These are phyloP conservation scores for Rutilus rutilus DNA, from an alignment of 2,113 vertebrate genomes.

Conservation along the genomic window DNA sequence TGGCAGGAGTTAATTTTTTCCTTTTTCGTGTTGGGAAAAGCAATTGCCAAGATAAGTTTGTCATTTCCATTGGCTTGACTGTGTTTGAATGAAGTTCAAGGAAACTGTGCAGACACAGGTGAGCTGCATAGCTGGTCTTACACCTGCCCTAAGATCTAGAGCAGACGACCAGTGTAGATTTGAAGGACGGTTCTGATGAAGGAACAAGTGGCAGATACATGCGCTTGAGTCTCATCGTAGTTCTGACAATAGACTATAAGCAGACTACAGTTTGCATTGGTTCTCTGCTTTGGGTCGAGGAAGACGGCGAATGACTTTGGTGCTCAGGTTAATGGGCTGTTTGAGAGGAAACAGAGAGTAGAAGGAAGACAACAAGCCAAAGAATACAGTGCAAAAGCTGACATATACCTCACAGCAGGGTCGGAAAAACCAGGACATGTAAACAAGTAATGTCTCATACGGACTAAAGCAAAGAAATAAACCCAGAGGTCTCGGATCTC, in stretches of 20 bases:
- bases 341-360: slow-evolving; percentile 40
- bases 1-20: slow-evolving; percentile 36
- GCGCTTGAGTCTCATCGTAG: slow-evolving; percentile 40
- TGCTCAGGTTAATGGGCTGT: slow-evolving; percentile 48
- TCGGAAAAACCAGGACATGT: slow-evolving; percentile 49
- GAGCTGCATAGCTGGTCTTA: slow-evolving; percentile 56
- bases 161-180: slow-evolving; percentile 44
- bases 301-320: slow-evolving; percentile 60
- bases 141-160: slow-evolving; percentile 38
- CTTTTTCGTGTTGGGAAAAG: slow-evolving; percentile 25
- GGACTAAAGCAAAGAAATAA: slow-evolving; percentile 59
- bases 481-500: slow-evolving; percentile 59
- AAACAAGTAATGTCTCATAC: slow-evolving; percentile 57
- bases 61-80: slow-evolving; percentile 46
- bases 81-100: slow-evolving; percentile 29
- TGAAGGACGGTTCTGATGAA: slow-evolving; percentile 45
- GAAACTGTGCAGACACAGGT: slow-evolving; percentile 41
- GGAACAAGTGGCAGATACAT: slow-evolving; percentile 33
- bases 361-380: slow-evolving; percentile 55
- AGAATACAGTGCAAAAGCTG: slow-evolving; percentile 58
- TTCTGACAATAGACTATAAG: slow-evolving; percentile 42
- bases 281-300: slow-evolving; percentile 57
- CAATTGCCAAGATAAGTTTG: slow-evolving; percentile 38
- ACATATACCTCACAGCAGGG: slow-evolving; percentile 55
- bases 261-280: slow-evolving; percentile 55